Evolutionary conservation across 1,140 invertebrate species (phyloP), one percentile per base, ranked within the genome.

Genomic region (Parasteatoda tepidariorum): DNA sequence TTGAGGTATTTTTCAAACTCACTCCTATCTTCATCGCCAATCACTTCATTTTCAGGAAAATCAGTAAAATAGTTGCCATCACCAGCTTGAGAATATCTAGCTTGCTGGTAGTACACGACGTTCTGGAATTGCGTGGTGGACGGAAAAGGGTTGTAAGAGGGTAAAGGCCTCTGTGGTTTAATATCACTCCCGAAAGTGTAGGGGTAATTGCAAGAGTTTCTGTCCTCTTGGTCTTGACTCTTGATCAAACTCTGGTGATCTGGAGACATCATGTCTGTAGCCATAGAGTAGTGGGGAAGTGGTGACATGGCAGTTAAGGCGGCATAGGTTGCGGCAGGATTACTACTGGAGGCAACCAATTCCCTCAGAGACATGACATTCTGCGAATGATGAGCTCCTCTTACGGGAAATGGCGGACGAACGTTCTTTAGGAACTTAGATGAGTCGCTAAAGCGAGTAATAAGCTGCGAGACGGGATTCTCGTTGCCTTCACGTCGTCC

Each of bases 371-470:
- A 59, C 73, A 75, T 82, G 30, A 67, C 31, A n/a, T 79, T 79
- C 0, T 61, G 22, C 22, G 59, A 18, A 13, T 64, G 74, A 18
- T 67, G 76, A 3, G 41, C 22, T 7, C 64, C 62, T n/a, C 78
- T 28, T 13, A 82, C 78, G 15, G 78, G 59, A 57, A 84, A 87
- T 26, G 86, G 85, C 38, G 84, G 86, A 61, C 84, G 71, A 61
- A 87, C 83, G 59, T 86, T 86, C 31, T 86, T 85, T 22, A 88
- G 75, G 62, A 87, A 87, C 31, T 84, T 83, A 31, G 86, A 88
- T n/a, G 74, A 76, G 31, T 85, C 87, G 75, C 85, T 85, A 66
- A 88, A 88, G 54, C 68, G 85, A 30, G 81, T 83, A 41, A 87
- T 86, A 64, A 87, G 79, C 57, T 88, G 85, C 1, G 66, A n/a